phyloP scores from a whole-genome alignment of 2,888 invertebrate species.

The Cancer borealis region DNA sequence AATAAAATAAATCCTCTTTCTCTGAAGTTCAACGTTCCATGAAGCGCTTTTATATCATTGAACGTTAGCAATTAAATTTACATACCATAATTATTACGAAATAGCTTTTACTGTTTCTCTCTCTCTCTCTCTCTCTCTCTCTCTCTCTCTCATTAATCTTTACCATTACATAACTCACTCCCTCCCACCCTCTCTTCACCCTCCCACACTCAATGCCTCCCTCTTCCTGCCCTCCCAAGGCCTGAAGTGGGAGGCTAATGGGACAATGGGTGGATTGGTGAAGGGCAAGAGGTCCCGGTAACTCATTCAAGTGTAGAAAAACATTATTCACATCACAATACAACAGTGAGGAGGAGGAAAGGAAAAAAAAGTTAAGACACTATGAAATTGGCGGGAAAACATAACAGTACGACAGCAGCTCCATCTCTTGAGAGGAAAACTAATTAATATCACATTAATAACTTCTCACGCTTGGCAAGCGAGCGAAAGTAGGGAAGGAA shows the following conservation, averaged over 20 bases:
- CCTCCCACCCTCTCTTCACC: background rate
- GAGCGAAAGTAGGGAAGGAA: no score
- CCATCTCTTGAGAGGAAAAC: slow-evolving; percentile 25
- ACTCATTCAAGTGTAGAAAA: no score
- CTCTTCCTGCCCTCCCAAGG: background rate
- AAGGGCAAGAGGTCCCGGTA: no score
- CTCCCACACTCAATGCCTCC: background rate
- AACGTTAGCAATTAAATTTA: background rate
- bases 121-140: slow-evolving; percentile 17
- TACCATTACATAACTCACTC: background rate
- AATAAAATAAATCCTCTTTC: background rate
- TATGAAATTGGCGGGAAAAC: background rate
- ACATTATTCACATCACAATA: no score
- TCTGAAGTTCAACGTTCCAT: background rate
- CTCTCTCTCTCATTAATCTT: slow-evolving; percentile 7
- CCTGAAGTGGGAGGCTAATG: background rate
- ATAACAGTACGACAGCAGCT: background rate
- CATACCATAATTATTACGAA: background rate
- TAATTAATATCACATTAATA: background rate
- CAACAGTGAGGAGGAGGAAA: background rate
- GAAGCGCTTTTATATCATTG: background rate
- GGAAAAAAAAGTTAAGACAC: background rate
- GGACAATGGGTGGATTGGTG: no score
- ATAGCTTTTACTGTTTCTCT: background rate
- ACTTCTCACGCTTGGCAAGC: no score